Percentiles rank a stretch among this genome's conserved stretches.
Evolutionary conservation across 2,888 invertebrate genomes (phyloP).

Genomic region (Nysson spinosus): DNA sequence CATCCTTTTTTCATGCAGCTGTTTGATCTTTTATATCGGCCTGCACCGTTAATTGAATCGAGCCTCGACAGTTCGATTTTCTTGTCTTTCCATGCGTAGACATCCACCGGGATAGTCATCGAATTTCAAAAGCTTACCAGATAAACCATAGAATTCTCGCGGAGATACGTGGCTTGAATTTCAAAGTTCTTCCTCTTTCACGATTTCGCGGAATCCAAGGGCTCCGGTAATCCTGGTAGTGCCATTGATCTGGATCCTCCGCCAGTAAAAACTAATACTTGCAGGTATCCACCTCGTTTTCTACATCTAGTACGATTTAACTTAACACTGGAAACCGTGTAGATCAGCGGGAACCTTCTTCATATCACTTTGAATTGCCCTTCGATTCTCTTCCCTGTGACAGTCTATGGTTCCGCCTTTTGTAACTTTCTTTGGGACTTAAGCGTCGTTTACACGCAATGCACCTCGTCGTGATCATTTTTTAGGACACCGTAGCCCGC

Average conservation of each 20-base stretch:
- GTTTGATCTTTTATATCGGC: neutral
- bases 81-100: neutral
- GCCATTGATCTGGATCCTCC: conserved; percentile 11
- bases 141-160: conserved; percentile 3
- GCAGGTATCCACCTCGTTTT: neutral
- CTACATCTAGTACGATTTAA: neutral
- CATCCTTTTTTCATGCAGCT: neutral
- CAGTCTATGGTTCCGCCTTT: conserved; percentile 20
- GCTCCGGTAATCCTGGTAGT: conserved; percentile 1
- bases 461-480: conserved; percentile 35
- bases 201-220: conserved; percentile 25
- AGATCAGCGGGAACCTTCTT: neutral
- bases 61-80: conserved; percentile 4
- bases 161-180: conserved; percentile 40
- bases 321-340: neutral
- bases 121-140: conserved; percentile 15
- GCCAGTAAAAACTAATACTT: neutral
- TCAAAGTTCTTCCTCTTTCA: conserved; percentile 5
- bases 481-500: conserved; percentile 14
- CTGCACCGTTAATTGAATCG: conserved; percentile 28
- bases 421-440: conserved; percentile 30
- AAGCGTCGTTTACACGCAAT: conserved; percentile 36
- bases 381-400: conserved; percentile 18
- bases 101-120: conserved; percentile 9
- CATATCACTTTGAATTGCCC: neutral